Evolutionary conservation across 1,140 invertebrate genomes (phyloP).

Genomic region (Drosophila insularis): DNA sequence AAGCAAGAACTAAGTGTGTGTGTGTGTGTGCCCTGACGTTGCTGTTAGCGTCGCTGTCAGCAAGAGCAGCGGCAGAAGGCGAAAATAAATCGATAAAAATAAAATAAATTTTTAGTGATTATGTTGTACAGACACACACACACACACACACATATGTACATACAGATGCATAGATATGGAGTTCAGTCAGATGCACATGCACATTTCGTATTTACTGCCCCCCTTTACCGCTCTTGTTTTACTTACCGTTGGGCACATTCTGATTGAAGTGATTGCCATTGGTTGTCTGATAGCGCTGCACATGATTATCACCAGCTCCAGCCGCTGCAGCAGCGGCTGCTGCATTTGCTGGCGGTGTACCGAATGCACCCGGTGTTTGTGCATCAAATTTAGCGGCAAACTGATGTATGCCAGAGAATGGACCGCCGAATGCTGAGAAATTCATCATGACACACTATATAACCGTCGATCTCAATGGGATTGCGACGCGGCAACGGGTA

Average conservation of each 20-base stretch:
- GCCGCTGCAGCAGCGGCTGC: constrained; percentile 70
- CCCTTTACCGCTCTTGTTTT: constrained; percentile 20
- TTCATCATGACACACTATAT: constrained; percentile 73
- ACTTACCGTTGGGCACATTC: constrained; percentile 82
- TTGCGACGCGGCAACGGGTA: not conserved
- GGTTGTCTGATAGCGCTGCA: constrained; percentile 82
- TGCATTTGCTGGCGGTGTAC: constrained; percentile 73
- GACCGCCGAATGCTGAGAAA: constrained; percentile 82
- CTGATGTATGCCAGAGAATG: constrained; percentile 82
- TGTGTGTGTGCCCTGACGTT: constrained; percentile 24
- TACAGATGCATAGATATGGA: constrained; percentile 13
- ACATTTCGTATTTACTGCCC: constrained; percentile 6
- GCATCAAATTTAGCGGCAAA: constrained; percentile 82
- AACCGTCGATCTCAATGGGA: constrained; percentile 26
- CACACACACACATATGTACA: constrained; percentile 34
- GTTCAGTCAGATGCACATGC: constrained; percentile 25
- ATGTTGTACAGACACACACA: constrained; percentile 66
- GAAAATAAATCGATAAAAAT: constrained; percentile 81
- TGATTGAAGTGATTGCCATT: constrained; percentile 83
- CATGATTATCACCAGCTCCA: constrained; percentile 74
- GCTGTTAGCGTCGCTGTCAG: constrained; percentile 32
- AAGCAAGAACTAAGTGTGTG: constrained; percentile 41
- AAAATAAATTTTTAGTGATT: constrained; percentile 81
- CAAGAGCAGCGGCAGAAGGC: constrained; percentile 35
- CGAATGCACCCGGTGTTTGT: constrained; percentile 77